phyloP scores from a whole-genome alignment of 2,888 invertebrate genomes.

The Dioctria linearis region DNA sequence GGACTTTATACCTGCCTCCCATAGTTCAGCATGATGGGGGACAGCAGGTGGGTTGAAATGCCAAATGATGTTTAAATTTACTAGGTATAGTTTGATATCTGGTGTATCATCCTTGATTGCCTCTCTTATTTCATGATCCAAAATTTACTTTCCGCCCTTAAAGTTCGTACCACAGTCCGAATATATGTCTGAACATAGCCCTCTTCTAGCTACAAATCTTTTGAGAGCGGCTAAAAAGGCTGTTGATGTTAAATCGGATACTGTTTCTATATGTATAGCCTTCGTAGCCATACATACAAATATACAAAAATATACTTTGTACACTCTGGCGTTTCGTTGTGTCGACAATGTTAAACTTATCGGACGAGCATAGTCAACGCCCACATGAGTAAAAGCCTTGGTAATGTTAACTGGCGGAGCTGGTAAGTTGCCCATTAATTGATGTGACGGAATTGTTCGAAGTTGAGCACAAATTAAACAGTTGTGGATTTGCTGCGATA shows the following conservation, averaged over 20 bases:
- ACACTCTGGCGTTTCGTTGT: background rate
- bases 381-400: background rate
- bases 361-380: background rate
- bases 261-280: background rate
- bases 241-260: too few relatives aligned
- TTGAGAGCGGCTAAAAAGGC: too few relatives aligned
- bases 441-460: background rate
- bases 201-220: too few relatives aligned
- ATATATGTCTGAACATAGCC: background rate
- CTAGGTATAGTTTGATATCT: background rate
- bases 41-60: conserved; percentile 42
- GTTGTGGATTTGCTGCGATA: too few relatives aligned
- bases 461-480: background rate
- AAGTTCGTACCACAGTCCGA: background rate
- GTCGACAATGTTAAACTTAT: too few relatives aligned
- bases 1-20: too few relatives aligned
- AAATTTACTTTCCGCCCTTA: background rate
- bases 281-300: conserved; percentile 11
- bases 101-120: background rate
- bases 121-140: background rate
- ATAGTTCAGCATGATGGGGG: conserved; percentile 14
- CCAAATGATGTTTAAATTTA: background rate
- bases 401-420: background rate
- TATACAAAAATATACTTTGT: background rate
- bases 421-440: background rate